These are phyloP conservation scores for Reticulitermes lucifugus DNA, from an alignment of 2,888 invertebrate species.

Conservation along the genomic window DNA sequence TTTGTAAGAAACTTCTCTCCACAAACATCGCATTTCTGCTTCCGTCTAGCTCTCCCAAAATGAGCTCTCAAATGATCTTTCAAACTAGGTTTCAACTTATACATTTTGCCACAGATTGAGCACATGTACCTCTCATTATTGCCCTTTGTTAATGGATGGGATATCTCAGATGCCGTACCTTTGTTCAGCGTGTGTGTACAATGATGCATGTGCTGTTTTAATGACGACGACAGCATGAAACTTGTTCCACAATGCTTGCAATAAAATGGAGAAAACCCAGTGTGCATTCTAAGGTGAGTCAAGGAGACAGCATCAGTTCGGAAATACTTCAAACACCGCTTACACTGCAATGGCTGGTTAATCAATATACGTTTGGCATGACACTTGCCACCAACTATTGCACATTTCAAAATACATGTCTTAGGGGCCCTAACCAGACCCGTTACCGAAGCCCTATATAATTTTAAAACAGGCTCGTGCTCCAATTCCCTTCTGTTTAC, in stretches of 20 bases:
- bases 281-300: slow-evolving; percentile 64
- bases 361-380: neutral
- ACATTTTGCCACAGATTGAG: slow-evolving; percentile 44
- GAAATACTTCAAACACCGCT: slow-evolving; percentile 32
- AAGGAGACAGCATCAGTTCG: slow-evolving; percentile 26
- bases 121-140: slow-evolving; percentile 33
- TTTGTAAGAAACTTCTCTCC: slow-evolving; percentile 43
- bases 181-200: neutral
- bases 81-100: slow-evolving; percentile 36
- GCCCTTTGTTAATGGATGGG: slow-evolving; percentile 30
- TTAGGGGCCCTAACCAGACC: neutral
- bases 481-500: neutral
- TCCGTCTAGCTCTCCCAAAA: slow-evolving; percentile 31
- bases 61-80: slow-evolving; percentile 45
- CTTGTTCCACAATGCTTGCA: slow-evolving; percentile 64
- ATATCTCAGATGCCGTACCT: neutral
- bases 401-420: slow-evolving; percentile 13
- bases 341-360: slow-evolving; percentile 34
- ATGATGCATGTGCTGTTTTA: slow-evolving; percentile 26
- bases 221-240: slow-evolving; percentile 33
- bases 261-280: slow-evolving; percentile 73
- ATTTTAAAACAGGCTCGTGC: neutral
- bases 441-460: neutral
- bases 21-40: slow-evolving; percentile 46
- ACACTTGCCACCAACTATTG: slow-evolving; percentile 6